phyloP scores from a whole-genome alignment of 2,113 vertebrate genomes.

The Pheucticus melanocephalus region DNA sequence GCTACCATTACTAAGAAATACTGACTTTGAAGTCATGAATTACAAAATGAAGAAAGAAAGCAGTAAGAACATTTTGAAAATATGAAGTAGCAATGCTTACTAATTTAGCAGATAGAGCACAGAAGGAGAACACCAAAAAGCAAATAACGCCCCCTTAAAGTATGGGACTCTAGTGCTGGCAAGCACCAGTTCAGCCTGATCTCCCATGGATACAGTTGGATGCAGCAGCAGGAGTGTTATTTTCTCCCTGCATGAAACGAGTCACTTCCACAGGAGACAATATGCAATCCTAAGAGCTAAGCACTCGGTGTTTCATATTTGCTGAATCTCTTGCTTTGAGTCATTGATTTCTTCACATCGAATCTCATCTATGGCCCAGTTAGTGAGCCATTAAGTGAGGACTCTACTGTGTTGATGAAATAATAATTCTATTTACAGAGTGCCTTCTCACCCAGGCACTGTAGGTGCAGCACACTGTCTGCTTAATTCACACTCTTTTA shows the following conservation, averaged over 20 bases:
- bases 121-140: conserved; percentile 22
- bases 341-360: conserved; percentile 59
- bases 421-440: conserved; percentile 67
- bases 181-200: conserved; percentile 33
- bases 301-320: conserved; percentile 59
- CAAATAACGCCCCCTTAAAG: background rate
- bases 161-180: conserved; percentile 14
- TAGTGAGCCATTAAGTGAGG: conserved; percentile 66
- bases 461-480: conserved; percentile 35
- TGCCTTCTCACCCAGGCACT: conserved; percentile 24
- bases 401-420: conserved; percentile 67
- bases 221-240: conserved; percentile 51
- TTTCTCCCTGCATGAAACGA: conserved; percentile 38
- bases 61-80: background rate
- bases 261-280: conserved; percentile 59
- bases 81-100: background rate
- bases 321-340: conserved; percentile 49
- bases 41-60: background rate
- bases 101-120: conserved; percentile 22
- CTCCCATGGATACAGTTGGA: conserved; percentile 46
- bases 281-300: conserved; percentile 52
- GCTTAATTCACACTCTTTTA: conserved; percentile 53
- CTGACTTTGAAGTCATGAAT: background rate
- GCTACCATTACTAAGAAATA: background rate
- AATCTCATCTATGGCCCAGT: conserved; percentile 60